Evolutionary conservation across 2,888 invertebrate species (phyloP).

Genomic region (Operophtera brumata): DNA sequence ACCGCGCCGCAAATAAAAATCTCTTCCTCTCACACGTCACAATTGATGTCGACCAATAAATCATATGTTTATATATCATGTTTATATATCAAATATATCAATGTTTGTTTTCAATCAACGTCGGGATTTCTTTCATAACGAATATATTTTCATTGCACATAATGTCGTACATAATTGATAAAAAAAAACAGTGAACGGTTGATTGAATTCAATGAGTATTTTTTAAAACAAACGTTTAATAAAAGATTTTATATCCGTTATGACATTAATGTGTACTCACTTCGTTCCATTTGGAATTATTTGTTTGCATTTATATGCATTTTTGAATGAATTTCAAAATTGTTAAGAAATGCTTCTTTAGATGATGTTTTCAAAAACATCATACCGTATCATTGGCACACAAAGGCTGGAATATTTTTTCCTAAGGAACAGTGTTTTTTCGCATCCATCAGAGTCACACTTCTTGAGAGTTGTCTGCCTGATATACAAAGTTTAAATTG

Average conservation of each 20-base stretch:
- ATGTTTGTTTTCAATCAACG: slow-evolving; percentile 30
- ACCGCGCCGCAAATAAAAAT: too few relatives aligned
- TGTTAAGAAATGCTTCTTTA: too few relatives aligned
- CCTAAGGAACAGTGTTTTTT: slow-evolving; percentile 43
- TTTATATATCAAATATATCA: too few relatives aligned
- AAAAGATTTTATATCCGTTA: too few relatives aligned
- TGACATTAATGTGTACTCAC: too few relatives aligned
- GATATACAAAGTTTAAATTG: slow-evolving; percentile 2
- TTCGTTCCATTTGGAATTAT: not conserved
- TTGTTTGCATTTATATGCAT: not conserved
- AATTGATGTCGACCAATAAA: slow-evolving; percentile 11
- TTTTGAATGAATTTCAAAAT: too few relatives aligned
- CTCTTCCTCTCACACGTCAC: not conserved
- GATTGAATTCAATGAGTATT: not conserved
- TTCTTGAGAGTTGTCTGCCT: not conserved
- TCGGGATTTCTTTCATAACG: not conserved
- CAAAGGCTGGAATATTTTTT: slow-evolving; percentile 21
- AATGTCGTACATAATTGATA: not conserved
- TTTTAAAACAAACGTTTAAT: not conserved
- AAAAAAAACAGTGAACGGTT: not conserved
- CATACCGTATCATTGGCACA: slow-evolving; percentile 39
- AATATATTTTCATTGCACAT: slow-evolving; percentile 8
- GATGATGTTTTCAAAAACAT: slow-evolving; percentile 16
- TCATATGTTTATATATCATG: too few relatives aligned
- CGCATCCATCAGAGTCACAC: slow-evolving; percentile 41